Evolutionary conservation across 2,888 invertebrate genomes (phyloP), one percentile per base, ranked within the genome.

Genomic region (Cheilosia pagana): DNA sequence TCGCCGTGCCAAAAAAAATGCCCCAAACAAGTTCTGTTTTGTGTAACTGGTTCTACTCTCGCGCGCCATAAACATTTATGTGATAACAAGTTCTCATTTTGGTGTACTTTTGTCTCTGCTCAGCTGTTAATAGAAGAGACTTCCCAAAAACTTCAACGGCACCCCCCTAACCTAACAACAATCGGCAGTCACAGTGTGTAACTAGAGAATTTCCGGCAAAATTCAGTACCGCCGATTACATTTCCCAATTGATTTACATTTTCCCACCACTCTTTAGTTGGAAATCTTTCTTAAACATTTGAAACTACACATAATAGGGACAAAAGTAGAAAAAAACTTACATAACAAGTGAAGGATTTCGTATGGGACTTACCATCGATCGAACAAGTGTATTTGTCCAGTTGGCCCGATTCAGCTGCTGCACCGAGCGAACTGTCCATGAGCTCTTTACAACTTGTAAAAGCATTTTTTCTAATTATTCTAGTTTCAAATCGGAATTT

Each of bases 361-460:
- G 82, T 78, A 67, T 81, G 82, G 41, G 53, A 86, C 91, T 90
- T 88, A 90, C 90, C 91, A 89, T 87, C 35, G 88, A 83, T 50
- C 89, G 81, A 85, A 81, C 86, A 82, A 88, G 65, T 86, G 88
- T 65, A 63, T 78, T 87, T 10, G 86, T 72, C 86, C 87, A 88
- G 63, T 82, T 86, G 55, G 83, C 87, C 83, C 88, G 88, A 67
- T 88, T 88, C 65, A 90, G 81, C 87, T 90, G 90, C 82, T 90
- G 90, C 65, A 89, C 83, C 62, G 89, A 88, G 41, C 88, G 88
- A n/a, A 89, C 79, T 79, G 89, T 87, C 75, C 67, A 74, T 39
- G 90, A 88, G 68, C 88, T 89, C 75, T 89, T 89, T 39, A 91
- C 75, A 71, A 89, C 43, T 77, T 89, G 89, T 74, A 89, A 77